A percentile compares a stretch with the other conserved stretches of the same genome.
These are phyloP conservation scores for Toxostoma redivivum DNA, from an alignment of 2,113 vertebrate genomes.

Conservation along the genomic window DNA sequence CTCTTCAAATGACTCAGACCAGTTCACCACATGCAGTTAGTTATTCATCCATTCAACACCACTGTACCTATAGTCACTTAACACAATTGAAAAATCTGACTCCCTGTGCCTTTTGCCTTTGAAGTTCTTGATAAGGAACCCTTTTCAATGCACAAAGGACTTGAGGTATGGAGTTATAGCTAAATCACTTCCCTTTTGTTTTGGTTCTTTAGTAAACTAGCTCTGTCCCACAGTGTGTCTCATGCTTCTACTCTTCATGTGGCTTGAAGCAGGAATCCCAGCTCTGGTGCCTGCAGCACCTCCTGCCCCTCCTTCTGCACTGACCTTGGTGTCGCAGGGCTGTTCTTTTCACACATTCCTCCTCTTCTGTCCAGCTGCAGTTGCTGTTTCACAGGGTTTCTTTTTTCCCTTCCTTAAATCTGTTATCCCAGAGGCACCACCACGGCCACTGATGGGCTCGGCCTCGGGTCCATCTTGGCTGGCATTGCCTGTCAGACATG, in stretches of 20 bases:
- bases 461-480: not conserved
- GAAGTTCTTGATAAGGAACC: not conserved
- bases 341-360: not conserved
- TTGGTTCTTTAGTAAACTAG: not conserved
- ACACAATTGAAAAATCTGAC: not conserved
- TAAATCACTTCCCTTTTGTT: not conserved
- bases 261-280: not conserved
- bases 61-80: not conserved
- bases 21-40: not conserved
- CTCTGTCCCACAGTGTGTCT: not conserved
- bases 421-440: not conserved
- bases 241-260: not conserved
- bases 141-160: not conserved
- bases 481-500: not conserved
- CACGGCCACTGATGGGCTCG: rapidly evolving
- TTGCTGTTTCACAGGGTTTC: not conserved
- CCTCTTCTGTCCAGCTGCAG: not conserved
- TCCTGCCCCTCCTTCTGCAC: not conserved
- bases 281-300: not conserved
- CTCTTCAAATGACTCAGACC: not conserved
- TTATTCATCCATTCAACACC: not conserved
- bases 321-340: not conserved
- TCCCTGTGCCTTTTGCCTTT: not conserved
- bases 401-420: not conserved
- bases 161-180: not conserved